phyloP scores from a whole-genome alignment of 2,113 vertebrate species.

The Tetraodon nigroviridis region DNA sequence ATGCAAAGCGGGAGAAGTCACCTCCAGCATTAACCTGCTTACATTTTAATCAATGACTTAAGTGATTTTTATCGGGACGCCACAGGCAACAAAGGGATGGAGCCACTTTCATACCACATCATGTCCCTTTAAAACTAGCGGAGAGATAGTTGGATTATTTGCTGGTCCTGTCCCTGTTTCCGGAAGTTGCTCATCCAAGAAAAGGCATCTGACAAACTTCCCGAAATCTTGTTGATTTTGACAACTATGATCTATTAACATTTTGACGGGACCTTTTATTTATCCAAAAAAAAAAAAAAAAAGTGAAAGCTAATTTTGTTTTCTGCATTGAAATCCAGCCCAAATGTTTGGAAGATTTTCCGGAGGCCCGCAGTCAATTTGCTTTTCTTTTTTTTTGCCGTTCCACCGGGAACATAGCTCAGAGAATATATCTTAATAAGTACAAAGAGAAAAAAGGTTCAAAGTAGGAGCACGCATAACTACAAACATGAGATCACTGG shows the following conservation, averaged over 20 bases:
- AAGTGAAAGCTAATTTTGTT: no score
- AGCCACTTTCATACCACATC: constrained; percentile 29
- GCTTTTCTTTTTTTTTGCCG: no score
- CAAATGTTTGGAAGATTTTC: no score
- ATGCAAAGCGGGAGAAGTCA: constrained; percentile 63
- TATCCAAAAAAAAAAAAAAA: no score
- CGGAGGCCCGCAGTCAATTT: no score
- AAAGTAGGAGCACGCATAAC: no score
- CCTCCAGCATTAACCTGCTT: constrained; percentile 70
- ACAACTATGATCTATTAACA: background rate
- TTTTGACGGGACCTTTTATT: no score
- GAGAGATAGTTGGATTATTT: constrained; percentile 30
- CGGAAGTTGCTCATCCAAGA: constrained; percentile 23
- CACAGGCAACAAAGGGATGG: constrained; percentile 56
- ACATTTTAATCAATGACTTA: constrained; percentile 73
- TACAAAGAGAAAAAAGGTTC: no score
- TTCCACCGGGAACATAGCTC: no score
- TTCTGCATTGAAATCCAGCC: no score
- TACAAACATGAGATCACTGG: no score
- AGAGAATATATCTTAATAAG: no score
- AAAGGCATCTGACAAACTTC: constrained; percentile 26
- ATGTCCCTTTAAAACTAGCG: constrained; percentile 42
- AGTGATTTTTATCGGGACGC: constrained; percentile 67
- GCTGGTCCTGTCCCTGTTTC: constrained; percentile 22
- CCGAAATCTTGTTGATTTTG: constrained; percentile 22